Base-by-base conservation (phyloP, 2,113 vertebrate genomes). In the Pygoscelis adeliae region DNA sequence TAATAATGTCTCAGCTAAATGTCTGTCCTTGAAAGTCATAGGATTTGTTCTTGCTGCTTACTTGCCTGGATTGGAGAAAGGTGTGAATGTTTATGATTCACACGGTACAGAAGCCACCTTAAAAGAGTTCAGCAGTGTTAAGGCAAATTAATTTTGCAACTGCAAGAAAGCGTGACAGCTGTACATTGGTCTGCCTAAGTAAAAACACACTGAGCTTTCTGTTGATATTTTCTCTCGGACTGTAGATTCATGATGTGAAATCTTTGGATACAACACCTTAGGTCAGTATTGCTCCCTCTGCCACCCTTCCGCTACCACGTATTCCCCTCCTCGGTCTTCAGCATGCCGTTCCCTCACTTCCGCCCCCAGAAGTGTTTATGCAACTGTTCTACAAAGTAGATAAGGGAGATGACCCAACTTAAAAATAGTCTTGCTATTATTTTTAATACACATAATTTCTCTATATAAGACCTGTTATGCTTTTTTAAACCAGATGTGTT, bases 291-390 rank as follows among this genome's bases (percentile, higher is more conserved):
- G 7, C 49, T 81, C 25, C 7, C 15, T 62, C 50, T 87, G 38
- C 63, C 6, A 14, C 16, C 9, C 12, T 69, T 87, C 32, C 10
- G 32, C 15, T 27, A 38, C 13, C 6, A 40, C 0, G 0, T 83
- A 23, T 63, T 72, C 36, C 7, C 25, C 18, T 53, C 27, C 40
- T 86, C 4, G 0, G 3, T 55, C 42, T 88, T 46, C 38, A 90
- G 17, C 9, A 47, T 65, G 15, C 29, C 2, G 10, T 62, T 85
- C 27, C 30, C 6, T 67, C 44, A 23, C 58, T 80, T 67, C 22
- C 42, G 12, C 23, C 38, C 12, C 25, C 11, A 34, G 27, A 76
- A 58, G 1, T 20, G 10, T 79, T 84, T 34, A 50, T 62, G 38
- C 27, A 71, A 23, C 19, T 84, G 9, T 61, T 71, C 38, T 62